Percentiles rank a stretch among this genome's conserved stretches.
Conservation (phyloP, 1,140 invertebrate species). For the Drosophila albomicans region DNA sequence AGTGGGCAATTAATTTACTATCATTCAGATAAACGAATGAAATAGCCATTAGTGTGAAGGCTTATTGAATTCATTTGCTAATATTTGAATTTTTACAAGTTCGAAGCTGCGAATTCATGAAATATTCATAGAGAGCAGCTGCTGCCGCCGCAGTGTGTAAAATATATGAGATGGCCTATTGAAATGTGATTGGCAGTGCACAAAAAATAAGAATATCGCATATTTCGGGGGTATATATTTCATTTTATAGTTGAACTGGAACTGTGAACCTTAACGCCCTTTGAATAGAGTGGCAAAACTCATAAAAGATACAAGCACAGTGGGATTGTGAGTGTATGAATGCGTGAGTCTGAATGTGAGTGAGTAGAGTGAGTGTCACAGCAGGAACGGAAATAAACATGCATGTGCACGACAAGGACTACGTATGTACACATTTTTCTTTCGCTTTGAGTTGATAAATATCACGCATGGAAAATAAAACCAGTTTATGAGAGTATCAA, state of each 20-base stretch:
- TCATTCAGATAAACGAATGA: not conserved
- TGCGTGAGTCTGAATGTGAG: conserved; percentile 1
- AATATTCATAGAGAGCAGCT: conserved; percentile 31
- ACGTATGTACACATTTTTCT: conserved; percentile 24
- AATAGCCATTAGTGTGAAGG: not conserved
- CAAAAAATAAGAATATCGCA: conserved; percentile 15
- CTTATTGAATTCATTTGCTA: conserved; percentile 7
- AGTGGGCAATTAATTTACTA: not conserved
- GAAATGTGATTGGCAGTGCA: conserved; percentile 34
- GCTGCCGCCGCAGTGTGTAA: conserved; percentile 7
- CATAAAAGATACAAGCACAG: conserved; percentile 52
- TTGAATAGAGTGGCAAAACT: conserved; percentile 67
- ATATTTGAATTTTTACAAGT: conserved; percentile 8
- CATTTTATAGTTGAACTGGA: conserved; percentile 45
- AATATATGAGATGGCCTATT: conserved; percentile 17
- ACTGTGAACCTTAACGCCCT: conserved; percentile 52
- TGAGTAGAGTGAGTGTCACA: conserved; percentile 4
- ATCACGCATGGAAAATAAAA: conserved; percentile 72
- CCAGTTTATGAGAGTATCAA: conserved; percentile 56
- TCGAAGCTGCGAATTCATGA: not conserved
- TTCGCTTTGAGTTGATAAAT: conserved; percentile 46
- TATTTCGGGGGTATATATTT: conserved; percentile 43
- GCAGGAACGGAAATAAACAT: conserved; percentile 28
- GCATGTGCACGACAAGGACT: not conserved
- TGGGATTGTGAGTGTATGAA: not conserved